Percentiles rank a stretch among this genome's conserved stretches.
Conservation (phyloP, 1,140 invertebrate genomes). For the Drosophila miranda region DNA sequence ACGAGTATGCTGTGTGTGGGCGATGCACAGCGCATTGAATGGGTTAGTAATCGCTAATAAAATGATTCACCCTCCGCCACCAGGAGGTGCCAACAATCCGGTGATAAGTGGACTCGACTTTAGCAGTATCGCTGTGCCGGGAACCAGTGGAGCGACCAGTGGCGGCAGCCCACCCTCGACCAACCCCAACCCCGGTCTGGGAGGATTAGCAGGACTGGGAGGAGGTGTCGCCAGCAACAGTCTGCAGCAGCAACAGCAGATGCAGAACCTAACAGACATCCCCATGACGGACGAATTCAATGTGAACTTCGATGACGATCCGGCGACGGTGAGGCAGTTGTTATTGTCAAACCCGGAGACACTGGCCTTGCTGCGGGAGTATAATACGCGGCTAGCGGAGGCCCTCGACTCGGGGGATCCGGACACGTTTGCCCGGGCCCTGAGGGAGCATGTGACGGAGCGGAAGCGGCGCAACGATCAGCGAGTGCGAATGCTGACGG, state of each 20-base stretch:
- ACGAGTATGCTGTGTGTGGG: conserved; percentile 41
- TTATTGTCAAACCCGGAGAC: conserved; percentile 96
- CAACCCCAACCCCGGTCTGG: conserved; percentile 1
- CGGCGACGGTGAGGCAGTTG: conserved; percentile 93
- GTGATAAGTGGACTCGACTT: conserved; percentile 87
- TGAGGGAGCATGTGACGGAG: conserved; percentile 91
- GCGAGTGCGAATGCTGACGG: conserved; percentile 91
- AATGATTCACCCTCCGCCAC: background rate
- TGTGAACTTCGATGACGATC: conserved; percentile 89
- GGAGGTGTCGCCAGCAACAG: conserved; percentile 13
- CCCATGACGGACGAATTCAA: conserved; percentile 77
- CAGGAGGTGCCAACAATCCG: conserved; percentile 23
- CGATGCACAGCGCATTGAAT: conserved; percentile 25
- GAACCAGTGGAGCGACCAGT: conserved; percentile 66
- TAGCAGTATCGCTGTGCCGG: conserved; percentile 91
- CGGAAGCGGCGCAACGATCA: conserved; percentile 91
- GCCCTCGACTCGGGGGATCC: conserved; percentile 92
- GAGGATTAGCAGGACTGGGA: background rate
- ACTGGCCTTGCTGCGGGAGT: conserved; percentile 94
- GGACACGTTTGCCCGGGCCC: conserved; percentile 91
- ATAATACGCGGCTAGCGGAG: conserved; percentile 96
- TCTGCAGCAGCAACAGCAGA: conserved; percentile 49
- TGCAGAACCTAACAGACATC: conserved; percentile 54
- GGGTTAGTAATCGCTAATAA: background rate
- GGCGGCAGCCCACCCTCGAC: conserved; percentile 51